A percentile compares a stretch with the other conserved stretches of the same genome.
These are phyloP conservation scores for Melipona quadrifasciata DNA, from an alignment of 1,140 invertebrate species.

Conservation along the genomic window DNA sequence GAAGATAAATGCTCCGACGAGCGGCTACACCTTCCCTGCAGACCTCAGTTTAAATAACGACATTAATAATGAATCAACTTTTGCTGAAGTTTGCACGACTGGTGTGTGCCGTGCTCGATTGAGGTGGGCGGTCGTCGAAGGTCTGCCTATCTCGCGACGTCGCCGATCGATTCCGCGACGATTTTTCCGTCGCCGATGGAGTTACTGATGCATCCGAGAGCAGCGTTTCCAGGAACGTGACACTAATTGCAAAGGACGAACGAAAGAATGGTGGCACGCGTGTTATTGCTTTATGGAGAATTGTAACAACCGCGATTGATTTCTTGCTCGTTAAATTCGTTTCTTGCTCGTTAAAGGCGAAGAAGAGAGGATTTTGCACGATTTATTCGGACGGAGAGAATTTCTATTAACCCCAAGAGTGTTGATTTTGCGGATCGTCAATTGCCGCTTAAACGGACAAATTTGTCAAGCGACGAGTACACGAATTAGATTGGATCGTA, in stretches of 20 bases:
- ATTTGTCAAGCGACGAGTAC: no score
- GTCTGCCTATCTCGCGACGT: conserved; percentile 7
- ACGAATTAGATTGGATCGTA: no score
- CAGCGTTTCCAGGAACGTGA: conserved; percentile 45
- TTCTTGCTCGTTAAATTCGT: not conserved
- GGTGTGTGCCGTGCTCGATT: not conserved
- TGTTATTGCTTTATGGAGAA: not conserved
- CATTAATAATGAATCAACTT: conserved; percentile 59
- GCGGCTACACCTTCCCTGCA: conserved; percentile 28
- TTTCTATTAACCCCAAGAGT: not conserved
- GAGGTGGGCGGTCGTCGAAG: conserved; percentile 47
- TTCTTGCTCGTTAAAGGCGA: not conserved
- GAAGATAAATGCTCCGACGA: conserved; percentile 19
- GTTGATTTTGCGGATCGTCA: not conserved
- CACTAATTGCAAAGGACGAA: conserved; percentile 41
- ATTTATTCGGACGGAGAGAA: not conserved
- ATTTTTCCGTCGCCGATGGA: conserved; percentile 26
- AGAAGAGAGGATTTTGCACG: not conserved
- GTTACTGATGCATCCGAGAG: conserved; percentile 41
- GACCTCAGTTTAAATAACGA: not conserved
- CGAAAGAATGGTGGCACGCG: not conserved
- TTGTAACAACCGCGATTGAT: not conserved
- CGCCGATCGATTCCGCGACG: conserved; percentile 43
- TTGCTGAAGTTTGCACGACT: conserved; percentile 51
- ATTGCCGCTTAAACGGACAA: no score